Percentiles rank a stretch among this genome's conserved stretches.
Conservation (phyloP, 2,888 invertebrate genomes). For the Cremastobaeus sp. region DNA sequence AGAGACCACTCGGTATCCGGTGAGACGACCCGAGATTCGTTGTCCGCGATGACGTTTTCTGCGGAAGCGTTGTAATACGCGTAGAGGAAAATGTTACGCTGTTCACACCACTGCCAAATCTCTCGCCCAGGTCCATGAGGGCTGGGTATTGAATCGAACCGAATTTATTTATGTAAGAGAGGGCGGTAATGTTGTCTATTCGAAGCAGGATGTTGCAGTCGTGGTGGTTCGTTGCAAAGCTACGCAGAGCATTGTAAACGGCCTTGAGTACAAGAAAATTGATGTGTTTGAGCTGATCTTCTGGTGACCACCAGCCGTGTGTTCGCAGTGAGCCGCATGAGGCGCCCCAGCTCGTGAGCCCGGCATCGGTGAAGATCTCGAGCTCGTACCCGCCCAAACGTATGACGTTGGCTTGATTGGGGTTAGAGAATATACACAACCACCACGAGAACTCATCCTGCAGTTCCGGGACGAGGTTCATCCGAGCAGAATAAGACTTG, state of each 20-base stretch:
- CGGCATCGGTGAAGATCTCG: conserved; percentile 37
- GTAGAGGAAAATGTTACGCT: conserved; percentile 49
- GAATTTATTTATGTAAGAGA: conserved; percentile 5
- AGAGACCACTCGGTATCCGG: conserved; percentile 60
- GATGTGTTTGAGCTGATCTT: conserved; percentile 7
- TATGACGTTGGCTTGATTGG: conserved; percentile 1
- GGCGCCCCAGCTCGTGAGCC: conserved; percentile 34
- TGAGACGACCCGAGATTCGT: conserved; percentile 61
- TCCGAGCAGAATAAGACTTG: neutral
- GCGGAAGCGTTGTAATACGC: conserved; percentile 69
- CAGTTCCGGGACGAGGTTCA: neutral
- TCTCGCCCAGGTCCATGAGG: neutral
- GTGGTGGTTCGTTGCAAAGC: neutral
- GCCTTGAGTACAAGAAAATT: conserved; percentile 37
- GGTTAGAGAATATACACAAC: conserved; percentile 1
- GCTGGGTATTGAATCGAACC: conserved; percentile 2
- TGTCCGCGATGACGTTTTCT: conserved; percentile 65
- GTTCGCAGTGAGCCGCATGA: conserved; percentile 4
- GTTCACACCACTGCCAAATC: conserved; percentile 28
- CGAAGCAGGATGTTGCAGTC: conserved; percentile 10
- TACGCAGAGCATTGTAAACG: conserved; percentile 18
- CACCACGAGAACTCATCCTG: conserved; percentile 18
- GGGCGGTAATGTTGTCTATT: conserved; percentile 10
- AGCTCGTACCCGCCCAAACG: neutral
- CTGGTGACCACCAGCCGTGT: conserved; percentile 37